Base-by-base conservation (phyloP, 1,140 invertebrate species). In the Drosophila guanche region DNA sequence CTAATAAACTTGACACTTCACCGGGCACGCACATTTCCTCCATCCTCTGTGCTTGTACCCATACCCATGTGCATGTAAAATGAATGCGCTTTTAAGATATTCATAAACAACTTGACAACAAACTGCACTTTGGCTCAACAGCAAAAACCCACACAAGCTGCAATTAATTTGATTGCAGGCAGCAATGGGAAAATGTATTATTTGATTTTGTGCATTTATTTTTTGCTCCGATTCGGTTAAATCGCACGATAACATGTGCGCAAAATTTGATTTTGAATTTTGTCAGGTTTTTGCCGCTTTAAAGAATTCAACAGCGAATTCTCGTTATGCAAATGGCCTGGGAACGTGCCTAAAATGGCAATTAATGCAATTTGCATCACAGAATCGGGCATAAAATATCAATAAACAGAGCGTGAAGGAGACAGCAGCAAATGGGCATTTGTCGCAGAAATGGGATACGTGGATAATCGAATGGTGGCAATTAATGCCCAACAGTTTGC, bases 291-390 rank as follows among this genome's bases (percentile, higher is more conserved):
- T 20, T 22, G 2, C 29, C 42, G 37, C 20, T 61, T 65, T 63
- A 56, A 77, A 77, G 73, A 77, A 86, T 85, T 66, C 70, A 70
- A 85, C 77, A 58, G 60, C 53, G 56, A 81, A 81, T 76, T 74
- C 73, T 47, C 81, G 81, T 80, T 76, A 86, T 86, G 68, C 80
- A 77, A 85, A 80, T 85, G 62, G 60, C 51, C 65, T 55, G 72
- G 66, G 72, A 66, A 84, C 81, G 80, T 84, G 80, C 72, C 81
- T 77, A 81, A 85, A 85, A 85, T 85, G 74, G 77, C 80, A 85
- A 85, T 80, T 85, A 86, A 83, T 70, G 59, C 68, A 73, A 69
- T 68, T 68, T 66, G 71, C 51, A 60, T 46, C 27, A 29, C 45
- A 67, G 79, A 71, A 63, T 70, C 69, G 68, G 55, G 51, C 77